Evolutionary conservation across 2,888 invertebrate species (phyloP), one percentile per base, ranked within the genome.

Genomic region (Dicyrtomina minuta): DNA sequence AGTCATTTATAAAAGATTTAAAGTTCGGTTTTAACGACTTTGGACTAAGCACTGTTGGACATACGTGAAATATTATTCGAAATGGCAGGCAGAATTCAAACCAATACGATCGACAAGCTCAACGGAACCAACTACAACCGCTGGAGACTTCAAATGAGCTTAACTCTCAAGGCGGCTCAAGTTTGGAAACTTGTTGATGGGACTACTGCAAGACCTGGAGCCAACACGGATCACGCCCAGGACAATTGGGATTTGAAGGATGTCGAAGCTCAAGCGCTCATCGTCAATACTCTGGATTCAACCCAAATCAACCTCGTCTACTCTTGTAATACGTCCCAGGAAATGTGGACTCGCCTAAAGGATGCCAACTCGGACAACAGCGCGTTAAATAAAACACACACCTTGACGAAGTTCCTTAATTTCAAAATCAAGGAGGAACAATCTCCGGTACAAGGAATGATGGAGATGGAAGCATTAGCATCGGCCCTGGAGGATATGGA

Each of bases 401-500:
- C 61, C 1, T 22, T 51, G 3, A 41, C 27, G 8, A 61, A 62
- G 44, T 69, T 64, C 33, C 6, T 53, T 12, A 46, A 49, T 13
- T n/a, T n/a, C n/a, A n/a, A n/a, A n/a, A n/a, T n/a, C n/a, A n/a
- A n/a, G n/a, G n/a, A n/a, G n/a, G n/a, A 59, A 33, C 69, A 69
- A 26, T 49, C 61, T 15, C 46, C 33, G 15, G 65, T 58, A 8
- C 13, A 65, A 24, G 56, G 24, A 6, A 26, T 41, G 46, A 6
- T 33, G 12, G 69, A 69, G 33, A 27, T 69, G 5, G 58, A 69
- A 26, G 59, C 44, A 24, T n/a, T 69, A 17, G 56, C 41, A n/a
- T 6, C 46, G 22, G 12, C 22, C 24, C 59, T 69, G 1, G 26
- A 41, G 3, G 69, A 69, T 6, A 56, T 69, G 64, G 46, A 53